Conservation (phyloP, 2,888 invertebrate genomes). For the Xestia xanthographa region DNA sequence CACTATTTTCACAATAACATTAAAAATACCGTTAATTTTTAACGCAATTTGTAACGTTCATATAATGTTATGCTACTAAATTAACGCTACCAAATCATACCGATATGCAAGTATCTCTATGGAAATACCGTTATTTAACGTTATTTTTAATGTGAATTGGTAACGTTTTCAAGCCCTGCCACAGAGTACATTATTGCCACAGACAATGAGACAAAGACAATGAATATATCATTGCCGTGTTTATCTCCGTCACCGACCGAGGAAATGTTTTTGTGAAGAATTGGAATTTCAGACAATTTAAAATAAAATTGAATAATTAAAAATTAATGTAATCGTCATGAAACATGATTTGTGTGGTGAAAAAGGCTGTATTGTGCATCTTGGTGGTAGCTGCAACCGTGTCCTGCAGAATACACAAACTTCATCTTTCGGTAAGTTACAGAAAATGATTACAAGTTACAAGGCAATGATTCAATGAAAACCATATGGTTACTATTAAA, state of each 20-base stretch:
- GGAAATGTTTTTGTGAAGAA: constrained; percentile 58
- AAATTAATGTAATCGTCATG: constrained; percentile 70
- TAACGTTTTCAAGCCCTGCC: no score
- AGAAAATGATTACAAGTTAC: constrained; percentile 24
- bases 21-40: no score
- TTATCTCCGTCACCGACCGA: constrained; percentile 64
- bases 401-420: constrained; percentile 85
- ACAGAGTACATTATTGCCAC: neutral
- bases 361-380: constrained; percentile 70
- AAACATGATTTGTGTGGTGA: constrained; percentile 79
- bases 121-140: no score
- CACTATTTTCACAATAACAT: no score
- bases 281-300: constrained; percentile 31
- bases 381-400: constrained; percentile 74
- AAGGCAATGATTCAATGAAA: constrained; percentile 11
- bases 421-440: constrained; percentile 82
- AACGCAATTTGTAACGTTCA: no score
- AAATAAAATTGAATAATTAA: constrained; percentile 27
- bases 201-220: neutral
- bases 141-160: no score
- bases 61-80: no score
- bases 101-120: no score
- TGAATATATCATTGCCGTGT: constrained; percentile 34
- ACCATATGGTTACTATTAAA: constrained; percentile 18
- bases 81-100: no score